phyloP scores from a whole-genome alignment of 2,888 invertebrate species.

The Phaonia tiefii region DNA sequence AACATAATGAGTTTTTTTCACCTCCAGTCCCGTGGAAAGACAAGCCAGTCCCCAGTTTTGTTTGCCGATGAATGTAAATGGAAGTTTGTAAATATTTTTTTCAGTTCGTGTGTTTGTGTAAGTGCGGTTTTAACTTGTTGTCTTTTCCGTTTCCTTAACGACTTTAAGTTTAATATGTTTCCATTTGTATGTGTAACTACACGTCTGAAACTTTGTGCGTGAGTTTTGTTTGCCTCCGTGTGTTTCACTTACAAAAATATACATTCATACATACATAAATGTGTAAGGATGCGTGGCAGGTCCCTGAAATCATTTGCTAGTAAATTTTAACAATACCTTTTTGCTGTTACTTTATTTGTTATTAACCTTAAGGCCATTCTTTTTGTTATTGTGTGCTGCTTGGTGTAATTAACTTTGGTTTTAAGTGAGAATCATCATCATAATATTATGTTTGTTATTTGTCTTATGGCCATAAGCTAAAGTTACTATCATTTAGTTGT shows the following conservation, averaged over 20 bases:
- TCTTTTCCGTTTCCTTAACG: constrained; percentile 49
- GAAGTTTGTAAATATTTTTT: constrained; percentile 24
- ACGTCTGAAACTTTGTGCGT: neutral
- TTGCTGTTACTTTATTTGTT: constrained; percentile 2
- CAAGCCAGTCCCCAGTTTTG: constrained; percentile 20
- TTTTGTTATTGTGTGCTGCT: too few species aligned
- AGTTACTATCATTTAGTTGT: constrained; percentile 22
- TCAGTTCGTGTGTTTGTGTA: constrained; percentile 23
- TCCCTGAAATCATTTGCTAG: neutral
- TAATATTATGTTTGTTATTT: constrained; percentile 41
- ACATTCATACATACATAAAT: neutral
- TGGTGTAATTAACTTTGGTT: constrained; percentile 61
- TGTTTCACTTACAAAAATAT: neutral
- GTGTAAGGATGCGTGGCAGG: neutral
- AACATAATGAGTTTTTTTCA: constrained; percentile 38
- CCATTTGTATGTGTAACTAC: neutral
- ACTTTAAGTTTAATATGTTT: constrained; percentile 50
- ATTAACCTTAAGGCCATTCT: constrained; percentile 46
- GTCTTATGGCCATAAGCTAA: constrained; percentile 3
- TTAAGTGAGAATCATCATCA: constrained; percentile 50
- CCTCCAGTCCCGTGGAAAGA: neutral
- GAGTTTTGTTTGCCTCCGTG: too few species aligned
- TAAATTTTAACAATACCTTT: constrained; percentile 17
- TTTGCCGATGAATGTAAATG: constrained; percentile 5
- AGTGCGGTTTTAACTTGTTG: constrained; percentile 11